Conservation (phyloP, 1,140 invertebrate genomes). For the Ceratina japonica region DNA sequence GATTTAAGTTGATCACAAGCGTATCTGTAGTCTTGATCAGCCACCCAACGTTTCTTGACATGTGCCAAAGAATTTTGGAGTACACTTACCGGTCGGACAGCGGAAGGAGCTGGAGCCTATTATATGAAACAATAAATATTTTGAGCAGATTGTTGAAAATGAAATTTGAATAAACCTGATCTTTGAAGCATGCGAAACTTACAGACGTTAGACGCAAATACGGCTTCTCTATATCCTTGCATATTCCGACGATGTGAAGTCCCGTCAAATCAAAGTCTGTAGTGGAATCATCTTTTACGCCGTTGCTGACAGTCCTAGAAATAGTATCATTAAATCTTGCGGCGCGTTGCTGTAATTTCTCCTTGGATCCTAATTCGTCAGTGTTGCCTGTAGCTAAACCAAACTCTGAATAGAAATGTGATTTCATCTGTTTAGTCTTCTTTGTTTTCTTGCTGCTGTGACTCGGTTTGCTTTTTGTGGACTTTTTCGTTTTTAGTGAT, state of each 20-base stretch:
- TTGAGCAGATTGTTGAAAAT: background rate
- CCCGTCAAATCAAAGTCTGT: constrained; percentile 89
- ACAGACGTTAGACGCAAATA: constrained; percentile 95
- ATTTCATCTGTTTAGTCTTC: constrained; percentile 81
- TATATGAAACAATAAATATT: constrained; percentile 48
- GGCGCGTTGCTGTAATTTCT: constrained; percentile 90
- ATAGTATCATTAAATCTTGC: constrained; percentile 86
- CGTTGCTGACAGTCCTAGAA: constrained; percentile 72
- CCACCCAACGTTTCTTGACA: constrained; percentile 94
- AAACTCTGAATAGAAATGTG: constrained; percentile 87
- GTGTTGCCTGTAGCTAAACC: constrained; percentile 81
- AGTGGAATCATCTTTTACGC: constrained; percentile 81
- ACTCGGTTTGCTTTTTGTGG: constrained; percentile 70
- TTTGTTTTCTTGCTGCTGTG: constrained; percentile 80
- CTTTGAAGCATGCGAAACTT: constrained; percentile 59
- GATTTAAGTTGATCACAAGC: constrained; percentile 99
- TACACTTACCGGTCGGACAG: constrained; percentile 93
- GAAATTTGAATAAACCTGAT: background rate
- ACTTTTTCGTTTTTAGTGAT: constrained; percentile 70
- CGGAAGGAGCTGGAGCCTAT: constrained; percentile 93
- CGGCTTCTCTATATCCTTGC: constrained; percentile 94
- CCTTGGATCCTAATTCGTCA: constrained; percentile 84
- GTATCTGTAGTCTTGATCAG: constrained; percentile 95
- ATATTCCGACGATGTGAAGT: constrained; percentile 95
- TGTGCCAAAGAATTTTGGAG: constrained; percentile 91